Evolutionary conservation across 2,113 vertebrate species (phyloP), one percentile per base, ranked within the genome.

Genomic region (Spermophilus dauricus): DNA sequence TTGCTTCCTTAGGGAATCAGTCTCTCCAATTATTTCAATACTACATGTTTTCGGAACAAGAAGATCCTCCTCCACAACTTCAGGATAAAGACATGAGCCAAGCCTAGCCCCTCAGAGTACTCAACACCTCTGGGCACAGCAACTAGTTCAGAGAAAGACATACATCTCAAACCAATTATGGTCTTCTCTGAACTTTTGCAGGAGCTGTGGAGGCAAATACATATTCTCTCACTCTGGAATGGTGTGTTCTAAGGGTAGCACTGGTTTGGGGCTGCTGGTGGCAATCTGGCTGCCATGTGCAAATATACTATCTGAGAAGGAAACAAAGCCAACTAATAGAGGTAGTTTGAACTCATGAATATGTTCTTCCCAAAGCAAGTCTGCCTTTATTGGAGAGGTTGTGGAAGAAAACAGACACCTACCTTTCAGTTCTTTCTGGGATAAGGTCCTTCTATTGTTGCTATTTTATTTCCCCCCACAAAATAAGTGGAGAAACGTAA

Each of bases 1-100:
- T 32, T 30, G 9, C 34, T 93, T 88, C 42, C 67, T 89, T 82
- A 77, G 3, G 10, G 32, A 8, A 90, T 83, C 61, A 67, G 4
- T 76, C 69, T 94, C 69, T 94, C n/a, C 77, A 85, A 72, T 81
- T 97, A 89, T 65, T 91, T 32, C 0, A 95, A 92, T 84, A 63
- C n/a, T 24, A 84, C 13, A 58, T 42, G 42, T 61, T 83, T 93
- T 83, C 91, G 77, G 45, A 95, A 28, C 30, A 20, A 32, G 22
- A 93, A 84, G 65, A 37, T 51, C 28, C 51, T 81, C 18, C 20
- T 24, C 28, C 12, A 18, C 20, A 58, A 63, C 42, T 67, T 77
- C 42, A 95, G 63, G 56, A 17, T 91, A 93, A 91, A 32, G 51
- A 81, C 65, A 34, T 5, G 28, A 96, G 32, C 34, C 61, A 80